phyloP scores from a whole-genome alignment of 2,888 invertebrate genomes.

The Trissoscelio sp. region DNA sequence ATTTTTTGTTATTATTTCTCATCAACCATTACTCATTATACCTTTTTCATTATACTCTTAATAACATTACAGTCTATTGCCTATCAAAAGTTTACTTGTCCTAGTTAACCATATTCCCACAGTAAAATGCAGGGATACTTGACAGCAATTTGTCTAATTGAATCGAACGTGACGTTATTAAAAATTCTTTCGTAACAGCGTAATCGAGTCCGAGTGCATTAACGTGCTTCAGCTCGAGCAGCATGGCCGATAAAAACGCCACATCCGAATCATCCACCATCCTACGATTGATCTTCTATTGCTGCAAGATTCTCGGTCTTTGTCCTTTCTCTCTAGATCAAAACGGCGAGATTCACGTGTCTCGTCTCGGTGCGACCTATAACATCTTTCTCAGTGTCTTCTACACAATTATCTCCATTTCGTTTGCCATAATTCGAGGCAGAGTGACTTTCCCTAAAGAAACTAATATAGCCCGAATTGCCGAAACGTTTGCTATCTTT shows the following conservation, averaged over 20 bases:
- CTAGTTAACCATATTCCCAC: background rate
- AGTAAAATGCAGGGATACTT: conserved; percentile 24
- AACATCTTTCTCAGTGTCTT: conserved; percentile 40
- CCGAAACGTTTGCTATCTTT: conserved; percentile 46
- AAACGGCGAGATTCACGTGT: conserved; percentile 14
- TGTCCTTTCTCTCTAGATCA: conserved; percentile 48
- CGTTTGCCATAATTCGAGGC: conserved; percentile 16
- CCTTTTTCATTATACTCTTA: too few relatives aligned
- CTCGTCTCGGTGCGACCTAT: conserved; percentile 33
- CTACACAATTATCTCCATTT: conserved; percentile 33
- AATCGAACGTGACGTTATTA: conserved; percentile 40
- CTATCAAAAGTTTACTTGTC: conserved; percentile 11
- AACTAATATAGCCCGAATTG: conserved; percentile 47
- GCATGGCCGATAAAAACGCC: conserved; percentile 50
- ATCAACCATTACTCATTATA: too few relatives aligned
- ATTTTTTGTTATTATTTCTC: too few relatives aligned
- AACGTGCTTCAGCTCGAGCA: conserved; percentile 33
- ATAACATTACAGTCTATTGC: conserved; percentile 2
- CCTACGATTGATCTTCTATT: conserved; percentile 50
- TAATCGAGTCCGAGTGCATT: conserved; percentile 38
- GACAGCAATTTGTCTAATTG: conserved; percentile 59
- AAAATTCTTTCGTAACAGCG: conserved; percentile 36
- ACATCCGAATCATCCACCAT: background rate
- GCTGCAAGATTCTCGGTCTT: conserved; percentile 53
- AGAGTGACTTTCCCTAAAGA: conserved; percentile 23